Base-by-base conservation (phyloP, 2,113 vertebrate genomes). In the Emydocephalus ijimae region DNA sequence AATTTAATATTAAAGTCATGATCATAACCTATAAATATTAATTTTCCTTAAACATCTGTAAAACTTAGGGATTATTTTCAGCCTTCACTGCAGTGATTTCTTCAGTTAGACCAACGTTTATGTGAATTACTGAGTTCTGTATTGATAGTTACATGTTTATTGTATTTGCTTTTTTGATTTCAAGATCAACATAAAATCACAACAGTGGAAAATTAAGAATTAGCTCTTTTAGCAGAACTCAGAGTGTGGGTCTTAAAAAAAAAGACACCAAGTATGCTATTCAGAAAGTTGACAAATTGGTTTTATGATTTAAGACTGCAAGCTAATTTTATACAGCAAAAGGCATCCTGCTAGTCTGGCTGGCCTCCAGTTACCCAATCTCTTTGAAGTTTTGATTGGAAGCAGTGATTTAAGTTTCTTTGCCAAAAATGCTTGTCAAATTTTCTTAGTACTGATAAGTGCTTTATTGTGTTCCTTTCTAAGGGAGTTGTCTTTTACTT, bases 331-430 rank as follows among this genome's bases (percentile, higher is more conserved):
- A 54, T 88, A 24, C 90, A 92, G 57, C 1, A 48, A 91, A 87
- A 43, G 52, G 0, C 55, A 74, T 91, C 59, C 39, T 43, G 0
- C 43, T 24, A 1, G 54, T 0, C 0, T n/a, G 91, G 10, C 0
- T 93, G 87, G 91, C 39, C n/a, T 93, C 9, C 21, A 91, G 5
- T 86, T 89, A 20, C 11, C 85, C 23, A 0, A 0, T 11, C 45
- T 87, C 1, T 10, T 15, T 29, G 29, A 21, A n/a, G 88, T 14
- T 88, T 92, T 89, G 39, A 90, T 3, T 26, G 8, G 24, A 18
- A 9, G 89, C 61, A 20, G 29, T 85, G 88, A 90, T 91, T 94
- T 94, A 34, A 81, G 0, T 92, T 93, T 54, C 85, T 3, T 24
- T 94, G 55, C 1, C 29, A n/a, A 18, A 94, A 94, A 90, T 1